Evolutionary conservation across 2,888 invertebrate species (phyloP).

Genomic region (Eulithis testata): DNA sequence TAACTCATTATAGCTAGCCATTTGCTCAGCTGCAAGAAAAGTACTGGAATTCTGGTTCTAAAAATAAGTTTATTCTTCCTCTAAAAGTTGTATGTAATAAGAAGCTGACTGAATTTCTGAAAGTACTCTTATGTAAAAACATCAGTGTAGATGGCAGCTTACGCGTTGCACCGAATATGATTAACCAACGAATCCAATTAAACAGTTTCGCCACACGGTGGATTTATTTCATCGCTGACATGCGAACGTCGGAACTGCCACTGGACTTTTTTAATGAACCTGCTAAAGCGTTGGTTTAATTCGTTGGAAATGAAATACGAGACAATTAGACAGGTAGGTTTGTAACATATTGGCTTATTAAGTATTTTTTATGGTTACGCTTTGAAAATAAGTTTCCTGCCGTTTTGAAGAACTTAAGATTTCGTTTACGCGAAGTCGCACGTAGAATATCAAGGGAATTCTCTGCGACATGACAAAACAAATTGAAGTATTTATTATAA

Average conservation of each 20-base stretch:
- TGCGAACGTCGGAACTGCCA: conserved; percentile 8
- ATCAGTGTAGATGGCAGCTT: conserved; percentile 13
- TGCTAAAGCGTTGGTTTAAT: conserved; percentile 26
- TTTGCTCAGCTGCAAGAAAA: not conserved
- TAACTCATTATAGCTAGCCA: not conserved
- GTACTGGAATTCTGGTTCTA: too few relatives aligned
- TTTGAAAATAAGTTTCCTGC: too few relatives aligned
- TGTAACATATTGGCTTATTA: too few relatives aligned
- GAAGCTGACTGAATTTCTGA: not conserved
- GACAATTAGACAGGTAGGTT: not conserved
- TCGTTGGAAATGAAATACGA: conserved; percentile 8
- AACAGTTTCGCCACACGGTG: conserved; percentile 30
- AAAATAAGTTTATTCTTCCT: too few relatives aligned
- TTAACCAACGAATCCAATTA: conserved; percentile 40
- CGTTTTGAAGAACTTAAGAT: too few relatives aligned
- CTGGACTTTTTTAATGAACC: conserved; percentile 22
- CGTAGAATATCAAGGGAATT: too few relatives aligned
- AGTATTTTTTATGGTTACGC: too few relatives aligned
- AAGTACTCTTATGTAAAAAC: not conserved
- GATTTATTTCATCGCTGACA: conserved; percentile 30
- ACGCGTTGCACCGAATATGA: conserved; percentile 27
- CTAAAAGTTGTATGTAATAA: too few relatives aligned
- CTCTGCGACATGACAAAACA: too few relatives aligned
- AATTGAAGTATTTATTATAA: too few relatives aligned
- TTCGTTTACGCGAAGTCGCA: too few relatives aligned